Conservation (phyloP, 2,113 vertebrate species). For the Capreolus pygargus region DNA sequence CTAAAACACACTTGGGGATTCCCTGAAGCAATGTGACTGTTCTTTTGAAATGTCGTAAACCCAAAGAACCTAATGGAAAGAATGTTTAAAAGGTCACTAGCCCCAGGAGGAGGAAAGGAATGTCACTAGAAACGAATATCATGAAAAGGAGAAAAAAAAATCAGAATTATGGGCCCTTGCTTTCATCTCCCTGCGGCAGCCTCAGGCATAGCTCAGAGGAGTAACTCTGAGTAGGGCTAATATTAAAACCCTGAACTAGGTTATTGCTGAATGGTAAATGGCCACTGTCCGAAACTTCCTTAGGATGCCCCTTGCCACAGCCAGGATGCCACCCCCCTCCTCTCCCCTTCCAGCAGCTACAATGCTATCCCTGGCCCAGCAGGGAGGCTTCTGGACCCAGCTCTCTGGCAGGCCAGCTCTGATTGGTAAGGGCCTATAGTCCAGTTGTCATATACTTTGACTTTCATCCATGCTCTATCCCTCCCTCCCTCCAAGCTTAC, state of each 20-base stretch:
- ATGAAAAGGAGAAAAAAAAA: neutral
- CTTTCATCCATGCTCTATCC: neutral
- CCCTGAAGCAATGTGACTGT: neutral
- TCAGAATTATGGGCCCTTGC: neutral
- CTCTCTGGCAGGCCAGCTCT: neutral
- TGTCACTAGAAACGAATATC: neutral
- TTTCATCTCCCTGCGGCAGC: neutral
- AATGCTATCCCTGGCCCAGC: neutral
- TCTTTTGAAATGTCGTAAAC: neutral
- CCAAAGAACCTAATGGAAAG: neutral
- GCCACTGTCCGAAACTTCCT: neutral
- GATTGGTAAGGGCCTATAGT: neutral
- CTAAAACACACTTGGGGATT: neutral
- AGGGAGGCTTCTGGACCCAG: neutral
- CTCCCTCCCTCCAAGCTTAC: neutral
- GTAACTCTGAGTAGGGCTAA: neutral
- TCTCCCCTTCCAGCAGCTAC: neutral
- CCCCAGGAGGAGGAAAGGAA: neutral
- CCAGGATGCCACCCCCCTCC: accelerated
- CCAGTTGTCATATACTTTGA: neutral
- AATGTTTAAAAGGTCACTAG: neutral
- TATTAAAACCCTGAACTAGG: neutral
- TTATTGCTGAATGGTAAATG: neutral
- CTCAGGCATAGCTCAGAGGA: neutral
- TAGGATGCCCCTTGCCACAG: neutral